Percentiles rank a stretch among this genome's conserved stretches.
Evolutionary conservation across 2,888 invertebrate species (phyloP).

Genomic region (Ctenicera cuprea): DNA sequence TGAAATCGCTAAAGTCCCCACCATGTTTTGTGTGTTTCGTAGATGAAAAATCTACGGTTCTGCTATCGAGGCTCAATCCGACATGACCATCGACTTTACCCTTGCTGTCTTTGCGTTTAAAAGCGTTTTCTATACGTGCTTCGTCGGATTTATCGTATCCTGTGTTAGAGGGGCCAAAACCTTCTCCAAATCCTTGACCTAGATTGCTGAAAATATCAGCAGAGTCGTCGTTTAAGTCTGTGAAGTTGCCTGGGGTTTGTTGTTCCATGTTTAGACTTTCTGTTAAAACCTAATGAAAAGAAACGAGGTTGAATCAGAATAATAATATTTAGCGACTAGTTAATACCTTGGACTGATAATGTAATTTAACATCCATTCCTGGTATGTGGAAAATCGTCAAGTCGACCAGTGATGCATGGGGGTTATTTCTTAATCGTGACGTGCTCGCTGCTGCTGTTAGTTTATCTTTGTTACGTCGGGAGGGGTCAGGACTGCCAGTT

Average conservation of each 20-base stretch:
- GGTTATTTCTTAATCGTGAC: conserved; percentile 68
- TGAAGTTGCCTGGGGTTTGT: conserved; percentile 22
- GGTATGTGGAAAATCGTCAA: conserved; percentile 93
- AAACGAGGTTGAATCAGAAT: too few species aligned
- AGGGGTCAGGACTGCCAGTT: conserved; percentile 70
- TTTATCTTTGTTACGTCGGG: conserved; percentile 70
- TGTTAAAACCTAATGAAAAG: conserved; percentile 29
- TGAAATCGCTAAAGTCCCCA: conserved; percentile 51
- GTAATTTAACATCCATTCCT: conserved; percentile 84
- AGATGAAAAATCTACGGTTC: conserved; percentile 2
- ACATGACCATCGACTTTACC: conserved; percentile 25
- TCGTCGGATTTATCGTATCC: conserved; percentile 67
- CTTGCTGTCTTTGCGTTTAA: conserved; percentile 66
- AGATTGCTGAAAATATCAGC: conserved; percentile 29
- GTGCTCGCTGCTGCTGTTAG: conserved; percentile 64
- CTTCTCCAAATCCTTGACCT: conserved; percentile 41
- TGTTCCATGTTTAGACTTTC: conserved; percentile 27
- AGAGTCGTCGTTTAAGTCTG: conserved; percentile 36
- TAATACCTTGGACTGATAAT: conserved; percentile 72
- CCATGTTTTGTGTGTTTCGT: conserved; percentile 22
- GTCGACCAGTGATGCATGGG: conserved; percentile 77
- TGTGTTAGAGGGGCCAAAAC: conserved; percentile 52
- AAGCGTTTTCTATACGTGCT: conserved; percentile 69
- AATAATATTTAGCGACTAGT: too few species aligned
- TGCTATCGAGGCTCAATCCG: conserved; percentile 7